Conservation (phyloP, 2,797 vertebrate genomes). For the Muraenolepis orangiensis region DNA sequence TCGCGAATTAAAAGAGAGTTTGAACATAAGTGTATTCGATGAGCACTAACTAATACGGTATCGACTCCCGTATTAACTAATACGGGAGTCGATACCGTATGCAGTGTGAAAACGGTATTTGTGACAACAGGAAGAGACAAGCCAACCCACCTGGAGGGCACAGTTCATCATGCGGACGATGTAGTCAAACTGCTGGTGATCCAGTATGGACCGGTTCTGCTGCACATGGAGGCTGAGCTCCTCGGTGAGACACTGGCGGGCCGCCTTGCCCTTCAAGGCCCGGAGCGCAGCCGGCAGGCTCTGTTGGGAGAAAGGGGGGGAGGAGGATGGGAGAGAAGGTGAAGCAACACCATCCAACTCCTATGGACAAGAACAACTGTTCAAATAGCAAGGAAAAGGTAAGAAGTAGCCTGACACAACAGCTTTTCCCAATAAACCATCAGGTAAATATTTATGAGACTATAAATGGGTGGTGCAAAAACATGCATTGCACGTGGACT, state of each 20-base stretch:
- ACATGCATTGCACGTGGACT: background rate
- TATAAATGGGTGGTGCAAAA: background rate
- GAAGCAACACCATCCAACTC: background rate
- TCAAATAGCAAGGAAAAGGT: background rate
- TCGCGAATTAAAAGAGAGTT: no score
- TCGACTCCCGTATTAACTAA: no score
- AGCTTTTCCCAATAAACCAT: background rate
- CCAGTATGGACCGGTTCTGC: constrained; percentile 92
- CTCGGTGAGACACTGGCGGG: constrained; percentile 92
- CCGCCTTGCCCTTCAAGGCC: constrained; percentile 92
- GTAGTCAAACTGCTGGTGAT: constrained; percentile 98
- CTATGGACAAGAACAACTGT: background rate
- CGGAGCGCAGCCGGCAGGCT: constrained; percentile 91
- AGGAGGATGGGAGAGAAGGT: background rate
- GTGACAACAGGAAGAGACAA: background rate
- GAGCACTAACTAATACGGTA: no score
- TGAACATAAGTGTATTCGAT: no score
- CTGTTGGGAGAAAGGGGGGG: constrained; percentile 57
- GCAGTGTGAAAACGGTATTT: no score
- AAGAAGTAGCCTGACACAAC: background rate
- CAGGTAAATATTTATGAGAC: background rate
- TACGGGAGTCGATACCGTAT: no score
- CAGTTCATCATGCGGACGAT: constrained; percentile 97
- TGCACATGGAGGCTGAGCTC: constrained; percentile 90
- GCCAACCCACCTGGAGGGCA: constrained; percentile 84